Percentiles rank a stretch among this genome's conserved stretches.
Evolutionary conservation across 2,113 vertebrate genomes (phyloP).

Genomic region (Phocoena sinus): DNA sequence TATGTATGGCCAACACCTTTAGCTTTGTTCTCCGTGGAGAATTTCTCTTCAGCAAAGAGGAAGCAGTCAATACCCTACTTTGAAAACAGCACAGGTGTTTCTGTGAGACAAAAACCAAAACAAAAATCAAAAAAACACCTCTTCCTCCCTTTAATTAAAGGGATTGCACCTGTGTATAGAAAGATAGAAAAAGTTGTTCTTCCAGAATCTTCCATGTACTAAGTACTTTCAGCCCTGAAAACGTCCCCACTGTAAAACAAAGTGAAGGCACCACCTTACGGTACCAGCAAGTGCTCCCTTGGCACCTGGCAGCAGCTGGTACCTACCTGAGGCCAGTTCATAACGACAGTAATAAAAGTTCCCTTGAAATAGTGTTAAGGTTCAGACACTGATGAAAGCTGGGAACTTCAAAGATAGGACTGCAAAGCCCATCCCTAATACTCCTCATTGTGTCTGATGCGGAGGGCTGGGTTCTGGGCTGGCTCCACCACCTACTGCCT

Average conservation of each 20-base stretch:
- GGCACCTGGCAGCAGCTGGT: background rate
- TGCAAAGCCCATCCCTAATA: background rate
- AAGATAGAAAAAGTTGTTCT: background rate
- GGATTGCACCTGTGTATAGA: background rate
- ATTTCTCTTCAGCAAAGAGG: background rate
- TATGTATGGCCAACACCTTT: background rate
- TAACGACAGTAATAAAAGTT: constrained; percentile 11
- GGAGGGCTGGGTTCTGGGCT: background rate
- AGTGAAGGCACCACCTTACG: background rate
- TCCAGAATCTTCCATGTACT: background rate
- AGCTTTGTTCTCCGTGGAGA: background rate
- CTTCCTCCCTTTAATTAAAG: constrained; percentile 16
- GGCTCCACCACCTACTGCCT: background rate
- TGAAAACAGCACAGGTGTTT: background rate
- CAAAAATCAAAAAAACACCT: background rate
- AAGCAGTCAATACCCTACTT: background rate
- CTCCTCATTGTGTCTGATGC: background rate
- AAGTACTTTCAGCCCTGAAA: background rate
- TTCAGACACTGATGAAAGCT: constrained; percentile 52
- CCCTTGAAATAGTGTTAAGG: constrained; percentile 13
- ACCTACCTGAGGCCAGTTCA: constrained; percentile 26
- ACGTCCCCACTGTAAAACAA: background rate
- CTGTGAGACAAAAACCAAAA: rapidly evolving
- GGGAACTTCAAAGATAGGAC: constrained; percentile 41
- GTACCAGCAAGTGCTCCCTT: background rate